Base-by-base conservation (phyloP, 2,113 vertebrate species). In the Platichthys stellatus region DNA sequence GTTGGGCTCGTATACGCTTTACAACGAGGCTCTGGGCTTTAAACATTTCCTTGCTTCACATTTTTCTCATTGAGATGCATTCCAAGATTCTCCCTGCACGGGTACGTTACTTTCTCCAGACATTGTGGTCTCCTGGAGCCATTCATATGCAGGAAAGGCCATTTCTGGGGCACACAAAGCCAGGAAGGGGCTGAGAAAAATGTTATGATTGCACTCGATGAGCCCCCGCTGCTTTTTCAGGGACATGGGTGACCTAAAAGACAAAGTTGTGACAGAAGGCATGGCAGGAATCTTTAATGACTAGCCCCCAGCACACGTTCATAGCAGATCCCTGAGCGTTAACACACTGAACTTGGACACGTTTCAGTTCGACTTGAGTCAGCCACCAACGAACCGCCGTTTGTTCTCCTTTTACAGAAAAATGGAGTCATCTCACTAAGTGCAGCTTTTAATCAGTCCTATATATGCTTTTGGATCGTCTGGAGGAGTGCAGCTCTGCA, bases 281-380 rank as follows among this genome's bases (percentile, higher is more conserved):
- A 69, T 60, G 38, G 82, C 82, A 90, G 86, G 73, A 89, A 91
- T 93, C 51, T 90, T 94, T 92, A 82, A 90, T 92, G 89, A 89
- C 47, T 80, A 5, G 82, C 91, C 88, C 78, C 58, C 8, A 83
- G 91, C 86, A 11, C 60, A 49, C 2, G 20, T 58, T 86, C 69
- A 56, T 64, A 78, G 74, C 78, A 63, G 73, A 84, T 53, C 53
- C 23, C 13, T 49, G 67, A 6, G 2, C 17, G 12, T 59, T 62
- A 35, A 59, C 21, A 6, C 5, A 2, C 40, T 69, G 7, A 4
- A 14, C 54, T 51, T 43, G 38, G 60, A 66, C 13, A n/a, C 26
- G 17, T 69, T 66, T 51, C 17, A 43, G 24, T 74, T 68, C 63
- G 51, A 78, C 47, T 64, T 13, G 18, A 63, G 20, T 73, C 80